A percentile compares a stretch with the other conserved stretches of the same genome.
Evolutionary conservation across 2,888 invertebrate genomes (phyloP).

Genomic region (Dione juno): DNA sequence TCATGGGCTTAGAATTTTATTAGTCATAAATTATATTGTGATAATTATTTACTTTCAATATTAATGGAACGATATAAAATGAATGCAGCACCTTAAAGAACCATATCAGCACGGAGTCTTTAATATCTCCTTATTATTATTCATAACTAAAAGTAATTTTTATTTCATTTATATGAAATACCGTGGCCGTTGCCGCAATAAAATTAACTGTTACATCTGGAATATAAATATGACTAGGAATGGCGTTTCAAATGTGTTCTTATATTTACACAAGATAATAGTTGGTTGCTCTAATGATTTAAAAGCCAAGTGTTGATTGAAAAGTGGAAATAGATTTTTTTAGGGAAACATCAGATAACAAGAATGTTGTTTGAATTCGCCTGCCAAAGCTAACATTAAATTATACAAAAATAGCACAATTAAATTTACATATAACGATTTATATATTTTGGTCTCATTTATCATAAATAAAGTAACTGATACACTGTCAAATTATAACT

Average conservation of each 20-base stretch:
- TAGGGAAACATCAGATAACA: conserved; percentile 9
- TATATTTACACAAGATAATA: conserved; percentile 41
- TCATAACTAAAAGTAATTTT: conserved; percentile 62
- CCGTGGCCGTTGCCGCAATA: conserved; percentile 52
- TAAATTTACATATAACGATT: neutral
- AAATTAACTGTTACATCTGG: conserved; percentile 51
- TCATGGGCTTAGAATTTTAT: neutral
- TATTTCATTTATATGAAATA: conserved; percentile 59
- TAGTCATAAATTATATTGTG: neutral
- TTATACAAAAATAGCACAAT: neutral
- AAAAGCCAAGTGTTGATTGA: conserved; percentile 40
- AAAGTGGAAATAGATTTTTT: conserved; percentile 18
- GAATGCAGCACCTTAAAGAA: conserved; percentile 20
- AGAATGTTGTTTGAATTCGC: neutral
- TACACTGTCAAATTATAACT: neutral
- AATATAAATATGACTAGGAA: conserved; percentile 45
- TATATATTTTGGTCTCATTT: neutral
- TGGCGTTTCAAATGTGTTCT: conserved; percentile 39
- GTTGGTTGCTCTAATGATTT: conserved; percentile 41
- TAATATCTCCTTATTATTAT: conserved; percentile 50
- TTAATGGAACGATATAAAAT: conserved; percentile 7
- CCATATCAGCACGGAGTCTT: conserved; percentile 48
- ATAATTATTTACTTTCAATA: neutral
- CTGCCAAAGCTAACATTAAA: neutral
- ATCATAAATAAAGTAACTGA: neutral